A percentile compares a stretch with the other conserved stretches of the same genome.
Conservation (phyloP, 1,140 invertebrate species). For the Plutomurus gul region DNA sequence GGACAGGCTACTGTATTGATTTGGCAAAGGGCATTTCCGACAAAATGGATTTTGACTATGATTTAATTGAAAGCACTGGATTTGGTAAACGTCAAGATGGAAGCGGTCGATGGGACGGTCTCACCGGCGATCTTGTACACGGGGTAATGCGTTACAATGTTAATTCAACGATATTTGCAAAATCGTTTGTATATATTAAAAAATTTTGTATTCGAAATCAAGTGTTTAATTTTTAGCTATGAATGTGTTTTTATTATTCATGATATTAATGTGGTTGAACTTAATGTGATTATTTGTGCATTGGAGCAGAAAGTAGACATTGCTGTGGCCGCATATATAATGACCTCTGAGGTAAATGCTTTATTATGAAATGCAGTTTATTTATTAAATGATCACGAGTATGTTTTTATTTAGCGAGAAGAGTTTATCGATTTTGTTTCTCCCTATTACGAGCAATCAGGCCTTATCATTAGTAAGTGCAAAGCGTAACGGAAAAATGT, state of each 20-base stretch:
- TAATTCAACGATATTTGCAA: too few species aligned
- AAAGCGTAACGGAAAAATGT: background rate
- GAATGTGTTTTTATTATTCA: too few species aligned
- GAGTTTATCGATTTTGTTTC: constrained; percentile 87
- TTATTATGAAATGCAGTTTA: too few species aligned
- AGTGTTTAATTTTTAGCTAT: too few species aligned
- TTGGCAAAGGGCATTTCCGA: constrained; percentile 74
- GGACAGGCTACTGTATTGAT: constrained; percentile 88
- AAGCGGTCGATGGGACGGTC: constrained; percentile 84
- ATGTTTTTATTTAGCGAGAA: too few species aligned
- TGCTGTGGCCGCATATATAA: constrained; percentile 80
- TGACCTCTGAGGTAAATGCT: constrained; percentile 92
- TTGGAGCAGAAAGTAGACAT: constrained; percentile 79
- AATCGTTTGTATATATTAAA: too few species aligned
- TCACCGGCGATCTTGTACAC: constrained; percentile 84
- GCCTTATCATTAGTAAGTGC: constrained; percentile 76
- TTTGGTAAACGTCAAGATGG: constrained; percentile 72
- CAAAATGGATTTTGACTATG: constrained; percentile 85
- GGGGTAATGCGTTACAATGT: too few species aligned
- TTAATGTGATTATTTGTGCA: too few species aligned
- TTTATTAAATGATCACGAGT: too few species aligned
- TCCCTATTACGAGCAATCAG: constrained; percentile 87
- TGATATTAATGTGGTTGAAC: too few species aligned
- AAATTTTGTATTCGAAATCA: too few species aligned
- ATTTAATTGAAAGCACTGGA: constrained; percentile 71